Percentiles rank a stretch among this genome's conserved stretches.
These are phyloP conservation scores for Hemibagrus guttatus DNA, from an alignment of 2,797 vertebrate genomes.

Conservation along the genomic window DNA sequence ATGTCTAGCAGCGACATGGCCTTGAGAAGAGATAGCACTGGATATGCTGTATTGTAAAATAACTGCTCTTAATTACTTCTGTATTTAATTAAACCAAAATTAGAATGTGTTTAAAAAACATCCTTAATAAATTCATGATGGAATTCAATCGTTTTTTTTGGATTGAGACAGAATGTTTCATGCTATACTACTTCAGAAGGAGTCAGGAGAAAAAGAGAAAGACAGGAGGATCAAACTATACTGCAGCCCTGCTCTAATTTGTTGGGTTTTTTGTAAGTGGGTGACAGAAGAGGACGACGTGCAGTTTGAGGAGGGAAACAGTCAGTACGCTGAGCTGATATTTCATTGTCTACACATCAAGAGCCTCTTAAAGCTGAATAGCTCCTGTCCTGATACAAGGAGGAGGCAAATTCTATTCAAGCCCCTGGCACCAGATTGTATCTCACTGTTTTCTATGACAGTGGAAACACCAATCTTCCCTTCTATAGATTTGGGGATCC, in stretches of 20 bases:
- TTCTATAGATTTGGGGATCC: conserved; percentile 9
- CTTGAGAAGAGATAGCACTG: background rate
- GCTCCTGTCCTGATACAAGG: conserved; percentile 41
- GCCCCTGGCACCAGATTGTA: conserved; percentile 24
- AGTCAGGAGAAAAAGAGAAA: background rate
- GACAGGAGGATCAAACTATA: background rate
- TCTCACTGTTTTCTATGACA: conserved; percentile 39
- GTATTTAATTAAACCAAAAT: background rate
- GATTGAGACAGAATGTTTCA: background rate
- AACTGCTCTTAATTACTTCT: background rate
- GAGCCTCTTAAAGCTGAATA: conserved; percentile 38
- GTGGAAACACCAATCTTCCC: conserved; percentile 27
- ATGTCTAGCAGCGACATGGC: conserved; percentile 32
- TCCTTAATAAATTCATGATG: background rate
- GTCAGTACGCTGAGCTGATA: conserved; percentile 40
- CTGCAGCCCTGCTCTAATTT: conserved; percentile 1
- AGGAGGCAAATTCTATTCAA: conserved; percentile 35
- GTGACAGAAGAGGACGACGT: conserved; percentile 8
- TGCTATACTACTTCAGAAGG: background rate
- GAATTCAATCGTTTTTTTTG: background rate
- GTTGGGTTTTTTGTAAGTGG: conserved; percentile 5
- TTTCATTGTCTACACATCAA: conserved; percentile 50
- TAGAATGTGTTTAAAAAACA: background rate
- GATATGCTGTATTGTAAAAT: background rate
- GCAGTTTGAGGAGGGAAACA: conserved; percentile 36